A percentile compares a stretch with the other conserved stretches of the same genome.
Evolutionary conservation across 2,888 invertebrate species (phyloP).

Genomic region (Ypsolopha sequella): DNA sequence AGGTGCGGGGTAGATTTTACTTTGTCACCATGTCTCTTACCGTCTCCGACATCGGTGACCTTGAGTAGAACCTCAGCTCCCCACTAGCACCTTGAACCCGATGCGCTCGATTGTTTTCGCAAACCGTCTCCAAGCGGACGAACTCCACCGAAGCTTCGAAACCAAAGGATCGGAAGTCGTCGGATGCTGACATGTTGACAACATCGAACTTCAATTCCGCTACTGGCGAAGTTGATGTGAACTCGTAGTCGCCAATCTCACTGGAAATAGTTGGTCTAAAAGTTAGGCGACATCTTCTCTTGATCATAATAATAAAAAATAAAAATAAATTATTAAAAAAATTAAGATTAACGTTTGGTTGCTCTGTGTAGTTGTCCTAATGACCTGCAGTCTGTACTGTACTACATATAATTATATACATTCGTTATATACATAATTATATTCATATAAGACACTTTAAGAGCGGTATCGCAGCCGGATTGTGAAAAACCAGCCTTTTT

Average conservation of each 20-base stretch:
- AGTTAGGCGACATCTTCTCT: too few species aligned
- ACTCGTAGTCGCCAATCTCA: constrained; percentile 73
- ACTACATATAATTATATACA: too few species aligned
- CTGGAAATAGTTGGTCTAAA: constrained; percentile 20
- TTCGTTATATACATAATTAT: too few species aligned
- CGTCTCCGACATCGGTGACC: constrained; percentile 60
- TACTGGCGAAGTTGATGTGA: constrained; percentile 80
- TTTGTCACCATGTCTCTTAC: constrained; percentile 40
- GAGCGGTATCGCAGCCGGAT: too few species aligned
- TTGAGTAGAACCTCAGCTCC: constrained; percentile 74
- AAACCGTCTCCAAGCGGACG: constrained; percentile 76
- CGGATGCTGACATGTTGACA: constrained; percentile 84
- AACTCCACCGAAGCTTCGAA: constrained; percentile 90
- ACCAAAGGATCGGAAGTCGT: constrained; percentile 87
- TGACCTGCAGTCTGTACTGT: too few species aligned
- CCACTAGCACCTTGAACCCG: constrained; percentile 83
- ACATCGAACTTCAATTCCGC: constrained; percentile 87
- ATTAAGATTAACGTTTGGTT: too few species aligned
- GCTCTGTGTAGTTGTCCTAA: too few species aligned
- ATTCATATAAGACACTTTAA: too few species aligned
- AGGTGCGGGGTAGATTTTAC: too few species aligned
- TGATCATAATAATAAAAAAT: too few species aligned
- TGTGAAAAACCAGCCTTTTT: too few species aligned
- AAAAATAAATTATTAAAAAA: too few species aligned
- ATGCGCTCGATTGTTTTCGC: constrained; percentile 72